Base-by-base conservation (phyloP, 2,113 vertebrate genomes). In the Panthera leo region DNA sequence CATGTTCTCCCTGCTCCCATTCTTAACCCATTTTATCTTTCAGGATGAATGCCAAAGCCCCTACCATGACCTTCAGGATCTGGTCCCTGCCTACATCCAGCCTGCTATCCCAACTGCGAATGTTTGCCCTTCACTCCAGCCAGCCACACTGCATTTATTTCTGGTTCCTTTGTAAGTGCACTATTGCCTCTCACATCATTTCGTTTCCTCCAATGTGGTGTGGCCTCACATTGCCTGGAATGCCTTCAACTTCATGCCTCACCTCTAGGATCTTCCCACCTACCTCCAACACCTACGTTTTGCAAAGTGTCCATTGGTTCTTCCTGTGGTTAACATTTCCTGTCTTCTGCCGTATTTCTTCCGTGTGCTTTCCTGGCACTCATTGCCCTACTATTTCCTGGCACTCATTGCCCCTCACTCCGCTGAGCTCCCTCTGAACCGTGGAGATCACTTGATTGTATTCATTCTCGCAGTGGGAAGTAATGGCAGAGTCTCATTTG, bases 381-480 rank as follows among this genome's bases (percentile, higher is more conserved):
- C 0, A 29, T 13, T 4, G 19, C 6, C 5, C 18, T 9, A 23
- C 16, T 4, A 0, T 2, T 45, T 23, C 16, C n/a, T 10, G 15
- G 48, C 9, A 3, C 34, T 0, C 0, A 23, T 7, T 6, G 19
- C 6, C 4, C 13, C 6, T 78, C 39, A 25, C 29, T 13, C 21
- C 10, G 4, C 34, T 27, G 7, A 58, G 12, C 53, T 58, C 36
- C 65, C 55, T 67, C 45, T 53, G 3, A 39, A 18, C 9, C 2
- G 1, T 15, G 1, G 0, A 19, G 25, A 8, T 5, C 34, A n/a
- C 14, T 13, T 15, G 2, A 1, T 15, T 3, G 0, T 13, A 19
- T 8, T 65, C 34, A 7, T 8, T 65, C 34, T 34, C 16, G 0
- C 3, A 19, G 21, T 3, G 29, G 53, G 34, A 45, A 27, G 36